Evolutionary conservation across 2,113 vertebrate genomes (phyloP).

Genomic region (Puntigrus tetrazona): DNA sequence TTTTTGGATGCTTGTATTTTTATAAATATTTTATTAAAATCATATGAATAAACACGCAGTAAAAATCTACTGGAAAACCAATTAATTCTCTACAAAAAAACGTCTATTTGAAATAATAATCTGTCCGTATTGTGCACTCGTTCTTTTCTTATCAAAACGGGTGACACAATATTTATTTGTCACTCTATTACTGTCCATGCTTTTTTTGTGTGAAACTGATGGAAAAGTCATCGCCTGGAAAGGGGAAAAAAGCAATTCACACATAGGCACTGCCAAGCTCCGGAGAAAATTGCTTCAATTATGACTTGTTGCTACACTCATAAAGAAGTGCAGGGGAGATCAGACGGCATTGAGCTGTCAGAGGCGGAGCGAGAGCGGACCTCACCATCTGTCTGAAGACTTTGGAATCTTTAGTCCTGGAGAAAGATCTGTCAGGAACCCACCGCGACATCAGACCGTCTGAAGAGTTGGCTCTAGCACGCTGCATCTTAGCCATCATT

Average conservation of each 20-base stretch:
- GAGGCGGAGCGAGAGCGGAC: conserved; percentile 11
- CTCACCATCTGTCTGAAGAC: conserved; percentile 97
- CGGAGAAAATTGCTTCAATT: background rate
- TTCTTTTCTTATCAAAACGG: background rate
- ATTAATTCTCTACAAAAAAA: background rate
- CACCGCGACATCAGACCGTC: conserved; percentile 90
- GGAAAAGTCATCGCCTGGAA: conserved; percentile 44
- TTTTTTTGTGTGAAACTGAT: background rate
- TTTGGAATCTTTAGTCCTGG: conserved; percentile 93
- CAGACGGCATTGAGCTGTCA: background rate
- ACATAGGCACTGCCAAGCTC: conserved; percentile 10
- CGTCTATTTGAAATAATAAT: background rate
- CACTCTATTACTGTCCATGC: background rate
- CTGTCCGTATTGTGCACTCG: background rate
- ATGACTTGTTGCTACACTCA: conserved; percentile 2
- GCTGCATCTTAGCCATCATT: conserved; percentile 91
- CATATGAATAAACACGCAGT: too few relatives aligned
- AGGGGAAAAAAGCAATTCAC: conserved; percentile 34
- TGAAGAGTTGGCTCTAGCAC: conserved; percentile 85
- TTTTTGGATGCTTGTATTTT: too few relatives aligned
- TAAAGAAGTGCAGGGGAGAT: conserved; percentile 28
- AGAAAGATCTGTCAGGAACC: conserved; percentile 89
- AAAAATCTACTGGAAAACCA: background rate
- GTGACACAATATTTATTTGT: background rate
- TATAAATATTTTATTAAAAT: too few relatives aligned